Percentiles rank a stretch among this genome's conserved stretches.
phyloP scores from a whole-genome alignment of 2,797 vertebrate genomes.

The Sebastes iracundus region DNA sequence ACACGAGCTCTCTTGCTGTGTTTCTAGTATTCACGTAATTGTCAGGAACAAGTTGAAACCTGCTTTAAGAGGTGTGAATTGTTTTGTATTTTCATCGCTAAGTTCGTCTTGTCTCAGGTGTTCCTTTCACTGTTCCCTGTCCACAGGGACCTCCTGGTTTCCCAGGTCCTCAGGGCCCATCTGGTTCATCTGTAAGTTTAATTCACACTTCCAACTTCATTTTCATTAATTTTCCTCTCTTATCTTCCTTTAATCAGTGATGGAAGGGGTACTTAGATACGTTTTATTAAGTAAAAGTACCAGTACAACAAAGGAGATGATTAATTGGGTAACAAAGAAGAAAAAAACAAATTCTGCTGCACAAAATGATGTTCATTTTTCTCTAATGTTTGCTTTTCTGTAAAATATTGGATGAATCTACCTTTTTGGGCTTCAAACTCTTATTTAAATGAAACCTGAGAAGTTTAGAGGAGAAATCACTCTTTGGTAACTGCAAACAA shows the following conservation, averaged over 20 bases:
- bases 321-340: neutral
- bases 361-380: neutral
- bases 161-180: constrained; percentile 70
- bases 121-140: constrained; percentile 21
- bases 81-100: neutral
- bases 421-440: neutral
- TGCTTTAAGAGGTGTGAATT: constrained; percentile 1
- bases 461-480: neutral
- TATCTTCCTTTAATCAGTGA: neutral
- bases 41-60: neutral
- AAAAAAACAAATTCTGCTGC: neutral
- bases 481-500: neutral
- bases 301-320: neutral
- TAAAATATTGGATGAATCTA: neutral
- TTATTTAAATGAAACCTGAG: neutral
- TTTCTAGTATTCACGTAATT: neutral
- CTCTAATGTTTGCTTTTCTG: neutral
- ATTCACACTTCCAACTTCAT: neutral
- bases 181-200: constrained; percentile 70
- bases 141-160: constrained; percentile 78
- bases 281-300: neutral
- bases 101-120: neutral
- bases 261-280: neutral
- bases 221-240: neutral
- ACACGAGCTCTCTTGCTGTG: neutral